Conservation (phyloP, 2,113 vertebrate genomes). For the Polypterus bichir region DNA sequence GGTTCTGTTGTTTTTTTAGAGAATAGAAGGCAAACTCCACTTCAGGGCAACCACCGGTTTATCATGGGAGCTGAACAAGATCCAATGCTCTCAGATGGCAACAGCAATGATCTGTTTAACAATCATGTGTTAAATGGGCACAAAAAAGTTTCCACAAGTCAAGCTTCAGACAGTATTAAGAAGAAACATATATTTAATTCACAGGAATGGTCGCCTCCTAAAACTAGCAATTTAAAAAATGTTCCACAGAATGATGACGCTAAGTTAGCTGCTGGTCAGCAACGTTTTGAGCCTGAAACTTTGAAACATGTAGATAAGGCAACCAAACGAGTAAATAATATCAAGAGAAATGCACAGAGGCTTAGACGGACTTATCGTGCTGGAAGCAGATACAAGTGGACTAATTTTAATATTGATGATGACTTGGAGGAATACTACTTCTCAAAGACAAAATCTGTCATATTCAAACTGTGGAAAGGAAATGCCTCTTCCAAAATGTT, state of each 20-base stretch:
- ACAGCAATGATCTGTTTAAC: slow-evolving; percentile 17
- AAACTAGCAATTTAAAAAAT: slow-evolving; percentile 41
- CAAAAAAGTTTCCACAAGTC: slow-evolving; percentile 20
- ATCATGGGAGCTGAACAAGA: slow-evolving; percentile 60
- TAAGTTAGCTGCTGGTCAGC: slow-evolving; percentile 41
- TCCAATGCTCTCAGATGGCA: slow-evolving; percentile 34
- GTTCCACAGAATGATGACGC: slow-evolving; percentile 31
- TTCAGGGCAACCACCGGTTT: slow-evolving; percentile 63
- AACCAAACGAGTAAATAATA: too few species aligned
- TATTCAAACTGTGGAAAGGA: slow-evolving; percentile 76
- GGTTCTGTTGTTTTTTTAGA: slow-evolving; percentile 69
- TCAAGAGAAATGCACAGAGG: too few species aligned
- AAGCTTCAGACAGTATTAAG: slow-evolving; percentile 35
- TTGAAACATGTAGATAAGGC: too few species aligned
- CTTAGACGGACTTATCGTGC: too few species aligned
- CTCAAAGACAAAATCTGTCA: slow-evolving; percentile 67
- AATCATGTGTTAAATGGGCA: slow-evolving; percentile 18
- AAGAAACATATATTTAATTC: slow-evolving; percentile 31
- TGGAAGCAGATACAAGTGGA: too few species aligned
- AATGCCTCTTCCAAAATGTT: slow-evolving; percentile 71
- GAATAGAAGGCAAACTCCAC: slow-evolving; percentile 62
- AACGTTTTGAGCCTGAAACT: slow-evolving; percentile 25
- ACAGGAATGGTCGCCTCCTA: slow-evolving; percentile 34
- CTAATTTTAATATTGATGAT: slow-evolving; percentile 21
- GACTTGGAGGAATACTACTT: slow-evolving; percentile 63